phyloP scores from a whole-genome alignment of 2,113 vertebrate species.

The Centropus unirufus region DNA sequence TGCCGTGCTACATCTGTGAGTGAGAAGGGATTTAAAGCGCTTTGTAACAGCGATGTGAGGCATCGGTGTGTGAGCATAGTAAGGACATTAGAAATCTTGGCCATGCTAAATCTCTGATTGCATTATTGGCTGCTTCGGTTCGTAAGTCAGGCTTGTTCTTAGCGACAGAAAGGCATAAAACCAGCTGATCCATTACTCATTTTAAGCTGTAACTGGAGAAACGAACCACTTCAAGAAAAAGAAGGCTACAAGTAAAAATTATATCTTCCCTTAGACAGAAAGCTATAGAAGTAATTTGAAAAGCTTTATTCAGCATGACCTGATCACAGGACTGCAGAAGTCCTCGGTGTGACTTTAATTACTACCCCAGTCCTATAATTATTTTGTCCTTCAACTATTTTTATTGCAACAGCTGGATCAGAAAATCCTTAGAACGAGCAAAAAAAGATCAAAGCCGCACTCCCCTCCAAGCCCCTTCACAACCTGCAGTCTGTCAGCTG shows the following conservation, averaged over 20 bases:
- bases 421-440: neutral
- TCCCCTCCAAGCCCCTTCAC: neutral
- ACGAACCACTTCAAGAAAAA: neutral
- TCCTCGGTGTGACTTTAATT: neutral
- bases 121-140: neutral
- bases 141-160: neutral
- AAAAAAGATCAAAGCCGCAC: neutral
- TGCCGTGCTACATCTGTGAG: fast-evolving
- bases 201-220: neutral
- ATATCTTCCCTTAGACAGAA: neutral
- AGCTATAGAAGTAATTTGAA: neutral
- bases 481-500: neutral
- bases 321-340: neutral
- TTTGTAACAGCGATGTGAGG: neutral
- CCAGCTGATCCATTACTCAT: neutral
- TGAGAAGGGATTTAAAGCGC: neutral
- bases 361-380: neutral
- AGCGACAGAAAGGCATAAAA: neutral
- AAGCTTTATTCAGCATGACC: neutral
- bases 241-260: neutral
- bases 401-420: slow-evolving; percentile 13
- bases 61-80: fast-evolving
- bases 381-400: neutral
- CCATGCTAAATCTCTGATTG: neutral
- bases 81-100: neutral